Conservation (phyloP, 2,888 invertebrate species). For the Pristionchus fissidentatus region DNA sequence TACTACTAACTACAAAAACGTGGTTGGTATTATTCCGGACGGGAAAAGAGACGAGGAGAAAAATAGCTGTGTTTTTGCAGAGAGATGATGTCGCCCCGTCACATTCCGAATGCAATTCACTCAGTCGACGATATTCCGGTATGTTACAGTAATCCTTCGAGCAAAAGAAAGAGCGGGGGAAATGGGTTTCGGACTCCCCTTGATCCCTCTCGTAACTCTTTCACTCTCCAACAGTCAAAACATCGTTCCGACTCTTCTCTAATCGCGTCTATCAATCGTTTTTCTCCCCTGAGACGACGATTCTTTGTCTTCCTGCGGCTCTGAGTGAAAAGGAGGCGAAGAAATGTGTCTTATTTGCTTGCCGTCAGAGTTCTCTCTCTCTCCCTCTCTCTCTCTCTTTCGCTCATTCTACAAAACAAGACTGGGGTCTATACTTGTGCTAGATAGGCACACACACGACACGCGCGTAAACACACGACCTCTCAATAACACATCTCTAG, state of each 20-base stretch:
- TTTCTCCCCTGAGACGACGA: conserved; percentile 15
- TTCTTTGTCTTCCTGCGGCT: conserved; percentile 5
- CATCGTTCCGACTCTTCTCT: background rate
- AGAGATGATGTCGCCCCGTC: conserved; percentile 77
- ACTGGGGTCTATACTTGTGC: conserved; percentile 39
- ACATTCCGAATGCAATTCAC: conserved; percentile 79
- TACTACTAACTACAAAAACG: too few species aligned
- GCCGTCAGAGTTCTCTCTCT: background rate
- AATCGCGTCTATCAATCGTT: conserved; percentile 31
- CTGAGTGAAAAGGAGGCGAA: background rate
- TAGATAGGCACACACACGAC: background rate
- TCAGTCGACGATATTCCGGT: conserved; percentile 78
- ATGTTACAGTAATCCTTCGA: conserved; percentile 24
- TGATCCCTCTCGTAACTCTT: background rate
- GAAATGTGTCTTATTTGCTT: conserved; percentile 18
- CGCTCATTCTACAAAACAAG: conserved; percentile 38
- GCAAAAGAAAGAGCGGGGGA: background rate
- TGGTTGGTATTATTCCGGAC: too few species aligned
- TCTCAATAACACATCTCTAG: too few species aligned
- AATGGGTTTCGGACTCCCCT: too few species aligned
- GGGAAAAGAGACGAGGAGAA: too few species aligned
- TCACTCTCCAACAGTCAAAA: conserved; percentile 25
- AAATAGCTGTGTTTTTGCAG: background rate
- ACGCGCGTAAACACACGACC: conserved; percentile 5
- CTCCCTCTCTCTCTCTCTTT: background rate